Conservation (phyloP, 1,140 invertebrate species). For the Olivierus martensii region DNA sequence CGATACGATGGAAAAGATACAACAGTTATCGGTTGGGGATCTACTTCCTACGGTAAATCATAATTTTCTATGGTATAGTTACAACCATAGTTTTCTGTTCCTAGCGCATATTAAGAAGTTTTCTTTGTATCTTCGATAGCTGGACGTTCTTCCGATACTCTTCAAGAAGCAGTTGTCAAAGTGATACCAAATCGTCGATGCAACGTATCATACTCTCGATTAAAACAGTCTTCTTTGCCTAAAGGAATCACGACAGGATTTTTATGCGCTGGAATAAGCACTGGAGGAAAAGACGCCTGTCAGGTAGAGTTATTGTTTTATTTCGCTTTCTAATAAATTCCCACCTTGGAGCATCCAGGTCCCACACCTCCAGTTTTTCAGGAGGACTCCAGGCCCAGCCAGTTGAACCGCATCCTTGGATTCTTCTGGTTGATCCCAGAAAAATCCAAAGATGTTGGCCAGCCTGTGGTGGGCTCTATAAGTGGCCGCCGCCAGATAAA, state of each 20-base stretch:
- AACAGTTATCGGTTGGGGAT: no score
- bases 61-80: no score
- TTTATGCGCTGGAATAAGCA: conserved; percentile 70
- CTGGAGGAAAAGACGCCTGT: conserved; percentile 77
- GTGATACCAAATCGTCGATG: conserved; percentile 1
- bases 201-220: conserved; percentile 3
- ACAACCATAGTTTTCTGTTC: no score
- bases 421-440: not conserved
- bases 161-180: no score
- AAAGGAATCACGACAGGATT: conserved; percentile 8
- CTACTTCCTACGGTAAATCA: no score
- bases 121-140: no score
- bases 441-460: no score
- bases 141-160: no score
- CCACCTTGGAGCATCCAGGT: not conserved
- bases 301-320: conserved; percentile 2
- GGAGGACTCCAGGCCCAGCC: not conserved
- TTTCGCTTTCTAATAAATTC: not conserved
- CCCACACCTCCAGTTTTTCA: not conserved
- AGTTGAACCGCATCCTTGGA: not conserved
- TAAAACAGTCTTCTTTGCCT: conserved; percentile 2
- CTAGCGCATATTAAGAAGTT: no score
- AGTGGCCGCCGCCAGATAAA: no score
- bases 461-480: no score
- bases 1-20: no score